Evolutionary conservation across 2,113 vertebrate genomes (phyloP).

Genomic region (Lasiurus borealis): DNA sequence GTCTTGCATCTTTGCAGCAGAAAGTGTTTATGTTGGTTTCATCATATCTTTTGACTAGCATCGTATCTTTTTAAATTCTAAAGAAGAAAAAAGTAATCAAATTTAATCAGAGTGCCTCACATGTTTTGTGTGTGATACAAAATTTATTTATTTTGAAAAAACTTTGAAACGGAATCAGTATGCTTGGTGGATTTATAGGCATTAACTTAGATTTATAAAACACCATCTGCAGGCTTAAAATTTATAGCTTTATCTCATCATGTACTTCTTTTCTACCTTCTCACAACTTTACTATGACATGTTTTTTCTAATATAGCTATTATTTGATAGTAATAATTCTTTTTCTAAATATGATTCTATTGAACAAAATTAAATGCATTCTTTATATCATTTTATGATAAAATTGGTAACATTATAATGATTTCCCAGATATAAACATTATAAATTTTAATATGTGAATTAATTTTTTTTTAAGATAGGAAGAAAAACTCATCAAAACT

Average conservation of each 20-base stretch:
- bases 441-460: slow-evolving; percentile 9
- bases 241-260: not conserved
- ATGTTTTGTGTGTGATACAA: not conserved
- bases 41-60: slow-evolving; percentile 48
- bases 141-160: not conserved
- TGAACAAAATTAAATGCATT: slow-evolving; percentile 28
- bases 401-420: not conserved
- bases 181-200: slow-evolving; percentile 26
- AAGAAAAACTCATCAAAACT: too few relatives aligned
- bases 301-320: not conserved
- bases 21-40: slow-evolving; percentile 55
- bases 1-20: slow-evolving; percentile 4
- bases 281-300: not conserved
- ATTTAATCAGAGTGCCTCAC: slow-evolving; percentile 30
- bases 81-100: not conserved
- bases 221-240: not conserved
- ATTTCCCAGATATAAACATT: not conserved
- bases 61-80: slow-evolving; percentile 38
- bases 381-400: not conserved
- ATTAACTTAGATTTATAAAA: slow-evolving; percentile 9
- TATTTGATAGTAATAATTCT: not conserved
- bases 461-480: not conserved
- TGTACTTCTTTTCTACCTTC: not conserved
- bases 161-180: accelerated
- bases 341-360: slow-evolving; percentile 40